Evolutionary conservation across 2,888 invertebrate genomes (phyloP), one percentile per base, ranked within the genome.

Genomic region (Andrena chrysosceles): DNA sequence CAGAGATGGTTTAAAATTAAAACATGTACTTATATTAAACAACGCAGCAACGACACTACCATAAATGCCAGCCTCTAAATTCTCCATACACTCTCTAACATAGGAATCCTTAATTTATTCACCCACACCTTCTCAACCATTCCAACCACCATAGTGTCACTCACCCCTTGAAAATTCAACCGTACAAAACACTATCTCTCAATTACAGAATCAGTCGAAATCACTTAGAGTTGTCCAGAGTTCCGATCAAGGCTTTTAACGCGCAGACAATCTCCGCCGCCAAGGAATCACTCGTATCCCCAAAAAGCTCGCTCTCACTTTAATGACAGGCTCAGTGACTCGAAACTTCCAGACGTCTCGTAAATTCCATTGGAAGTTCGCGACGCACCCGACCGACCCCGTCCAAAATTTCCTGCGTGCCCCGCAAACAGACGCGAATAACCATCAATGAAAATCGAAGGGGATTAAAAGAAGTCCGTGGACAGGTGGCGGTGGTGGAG

Each of bases 391-490:
- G 66, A 54, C 13, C 26, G 66, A 56, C 4, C 26, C 42, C 26
- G 20, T 13, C 31, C 20, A 48, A 62, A 80, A 67, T 67, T 71
- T 20, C 26, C 26, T 67, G 81, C 59, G 42, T 49, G 59, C 1
- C 35, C 35, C 26, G 26, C 20, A 31, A 42, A 48, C 62, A 16
- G 23, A n/a, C 16, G 16, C 8, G 48, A 67, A 54, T 79, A 79
- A 79, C 59, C 66, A 48, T 72, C 42, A 62, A 66, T 42, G 67
- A 64, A 59, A 68, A 81, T 81, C 64, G 64, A 69, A 77, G 67
- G 52, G 56, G 83, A 80, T 83, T 84, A 83, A 84, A 78, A 74
- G 78, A 74, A 78, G 59, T 26, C 67, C 42, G 59, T 49, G 67
- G 72, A 75, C 72, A 72, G 76, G 59, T 16, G 20, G 42, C 13